These are phyloP conservation scores for Hedya salicella DNA, from an alignment of 2,888 invertebrate species.

Conservation along the genomic window DNA sequence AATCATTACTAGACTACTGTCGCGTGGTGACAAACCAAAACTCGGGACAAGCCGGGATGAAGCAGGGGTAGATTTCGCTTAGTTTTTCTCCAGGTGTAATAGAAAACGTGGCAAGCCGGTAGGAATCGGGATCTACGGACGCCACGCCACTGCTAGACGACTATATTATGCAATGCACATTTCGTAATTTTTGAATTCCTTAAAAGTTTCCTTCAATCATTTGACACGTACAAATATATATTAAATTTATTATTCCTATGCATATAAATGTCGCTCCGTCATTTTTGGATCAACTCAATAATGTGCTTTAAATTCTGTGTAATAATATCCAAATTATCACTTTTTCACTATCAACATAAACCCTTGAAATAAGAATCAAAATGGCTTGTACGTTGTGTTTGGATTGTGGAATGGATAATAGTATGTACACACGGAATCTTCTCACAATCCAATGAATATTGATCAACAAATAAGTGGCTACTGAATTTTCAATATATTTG, in stretches of 20 bases:
- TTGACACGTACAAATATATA: slow-evolving; percentile 1
- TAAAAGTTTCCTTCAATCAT: neutral
- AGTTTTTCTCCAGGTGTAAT: too few species aligned
- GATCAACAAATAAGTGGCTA: slow-evolving; percentile 28
- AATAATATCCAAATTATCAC: slow-evolving; percentile 1
- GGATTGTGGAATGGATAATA: neutral
- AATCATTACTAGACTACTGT: too few species aligned
- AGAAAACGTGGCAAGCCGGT: too few species aligned
- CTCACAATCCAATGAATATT: slow-evolving; percentile 38
- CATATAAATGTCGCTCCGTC: slow-evolving; percentile 9
- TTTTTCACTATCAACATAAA: neutral
- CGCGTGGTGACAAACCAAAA: too few species aligned
- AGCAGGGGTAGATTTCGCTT: too few species aligned
- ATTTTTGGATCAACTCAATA: neutral
- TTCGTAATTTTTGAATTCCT: neutral
- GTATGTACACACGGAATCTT: slow-evolving; percentile 13
- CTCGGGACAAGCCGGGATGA: too few species aligned
- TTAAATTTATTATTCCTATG: slow-evolving; percentile 1
- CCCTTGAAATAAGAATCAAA: neutral
- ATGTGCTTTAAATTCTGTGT: neutral
- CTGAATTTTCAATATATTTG: slow-evolving; percentile 27
- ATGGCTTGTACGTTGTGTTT: neutral
- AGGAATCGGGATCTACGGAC: too few species aligned
- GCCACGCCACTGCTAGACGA: neutral
- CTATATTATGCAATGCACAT: too few species aligned